Evolutionary conservation across 2,888 invertebrate species (phyloP).

Genomic region (Lithophane ornitopus): DNA sequence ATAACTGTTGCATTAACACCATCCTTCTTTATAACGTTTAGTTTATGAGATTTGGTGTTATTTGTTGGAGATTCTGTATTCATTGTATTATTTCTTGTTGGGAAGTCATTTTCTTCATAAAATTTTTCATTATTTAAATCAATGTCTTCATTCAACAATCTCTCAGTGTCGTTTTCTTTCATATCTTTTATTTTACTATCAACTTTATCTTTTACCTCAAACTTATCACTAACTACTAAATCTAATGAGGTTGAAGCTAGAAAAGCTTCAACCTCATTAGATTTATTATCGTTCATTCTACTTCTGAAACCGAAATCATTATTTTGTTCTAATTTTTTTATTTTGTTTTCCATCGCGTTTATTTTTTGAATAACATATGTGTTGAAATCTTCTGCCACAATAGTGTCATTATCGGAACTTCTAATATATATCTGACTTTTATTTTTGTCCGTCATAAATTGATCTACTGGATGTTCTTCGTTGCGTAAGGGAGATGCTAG

Average conservation of each 20-base stretch:
- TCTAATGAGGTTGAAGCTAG: too few relatives aligned
- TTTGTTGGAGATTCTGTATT: not conserved
- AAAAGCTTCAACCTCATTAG: not conserved
- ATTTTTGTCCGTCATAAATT: not conserved
- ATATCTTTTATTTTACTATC: constrained; percentile 2
- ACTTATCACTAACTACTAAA: not conserved
- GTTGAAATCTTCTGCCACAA: not conserved
- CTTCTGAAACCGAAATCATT: not conserved
- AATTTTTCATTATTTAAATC: not conserved
- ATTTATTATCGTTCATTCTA: not conserved
- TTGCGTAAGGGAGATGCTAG: fast-evolving
- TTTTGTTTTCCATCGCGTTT: constrained; percentile 7
- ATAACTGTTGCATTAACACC: not conserved
- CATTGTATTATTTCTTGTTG: not conserved
- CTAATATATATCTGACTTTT: not conserved
- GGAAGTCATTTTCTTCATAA: not conserved
- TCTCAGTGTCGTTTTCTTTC: not conserved
- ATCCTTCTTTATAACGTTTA: not conserved
- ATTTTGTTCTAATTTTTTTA: constrained; percentile 2
- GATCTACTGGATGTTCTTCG: too few relatives aligned
- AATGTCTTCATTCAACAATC: not conserved
- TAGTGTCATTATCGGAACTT: not conserved
- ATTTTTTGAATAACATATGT: constrained; percentile 6
- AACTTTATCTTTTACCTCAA: not conserved
- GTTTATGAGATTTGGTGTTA: not conserved